Percentiles rank a stretch among this genome's conserved stretches.
These are phyloP conservation scores for Octonoba sinensis DNA, from an alignment of 2,888 invertebrate genomes.

Conservation along the genomic window DNA sequence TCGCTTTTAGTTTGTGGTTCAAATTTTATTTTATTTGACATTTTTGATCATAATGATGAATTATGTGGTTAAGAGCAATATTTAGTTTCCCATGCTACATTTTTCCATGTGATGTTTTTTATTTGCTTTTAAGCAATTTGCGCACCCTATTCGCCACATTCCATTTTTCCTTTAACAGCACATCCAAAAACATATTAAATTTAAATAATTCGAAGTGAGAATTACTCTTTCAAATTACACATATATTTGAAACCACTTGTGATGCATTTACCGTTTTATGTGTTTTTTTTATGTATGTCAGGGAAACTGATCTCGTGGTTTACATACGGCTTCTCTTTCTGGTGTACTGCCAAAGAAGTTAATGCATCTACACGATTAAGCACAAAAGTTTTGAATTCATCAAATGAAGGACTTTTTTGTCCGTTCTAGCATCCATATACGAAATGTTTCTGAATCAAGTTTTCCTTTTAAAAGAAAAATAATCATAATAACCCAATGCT, in stretches of 20 bases:
- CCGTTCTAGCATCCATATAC: background rate
- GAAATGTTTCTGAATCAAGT: background rate
- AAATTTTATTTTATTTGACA: background rate
- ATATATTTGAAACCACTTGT: background rate
- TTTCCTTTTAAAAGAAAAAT: slow-evolving; percentile 13
- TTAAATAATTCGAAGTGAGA: background rate
- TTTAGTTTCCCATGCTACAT: background rate
- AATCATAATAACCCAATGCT: slow-evolving; percentile 14
- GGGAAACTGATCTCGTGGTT: background rate
- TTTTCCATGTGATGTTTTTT: background rate
- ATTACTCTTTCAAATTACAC: background rate
- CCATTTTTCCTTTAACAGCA: background rate
- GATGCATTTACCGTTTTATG: background rate
- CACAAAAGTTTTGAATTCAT: background rate
- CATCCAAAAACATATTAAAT: background rate
- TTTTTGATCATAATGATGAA: background rate
- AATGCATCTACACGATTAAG: background rate
- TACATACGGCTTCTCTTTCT: background rate
- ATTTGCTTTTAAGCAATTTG: background rate
- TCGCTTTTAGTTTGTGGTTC: background rate
- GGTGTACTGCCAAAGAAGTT: background rate
- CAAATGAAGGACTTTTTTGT: background rate
- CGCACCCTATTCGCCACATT: background rate
- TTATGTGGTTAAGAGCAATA: background rate
- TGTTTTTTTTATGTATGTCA: background rate